Conservation (phyloP, 2,113 vertebrate species). For the Puma concolor region DNA sequence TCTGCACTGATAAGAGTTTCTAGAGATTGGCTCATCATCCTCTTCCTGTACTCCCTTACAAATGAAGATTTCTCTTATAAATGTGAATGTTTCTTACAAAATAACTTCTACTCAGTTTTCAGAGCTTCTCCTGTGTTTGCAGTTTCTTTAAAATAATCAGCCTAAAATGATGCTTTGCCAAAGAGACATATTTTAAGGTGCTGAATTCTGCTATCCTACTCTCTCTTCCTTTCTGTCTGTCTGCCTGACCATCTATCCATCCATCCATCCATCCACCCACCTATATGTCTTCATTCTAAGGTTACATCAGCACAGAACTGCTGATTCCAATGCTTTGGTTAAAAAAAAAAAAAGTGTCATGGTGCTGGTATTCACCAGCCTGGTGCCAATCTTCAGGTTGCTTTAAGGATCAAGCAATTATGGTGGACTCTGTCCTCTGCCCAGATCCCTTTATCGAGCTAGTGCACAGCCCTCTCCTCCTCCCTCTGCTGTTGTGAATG, state of each 20-base stretch:
- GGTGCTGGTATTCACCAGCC: neutral
- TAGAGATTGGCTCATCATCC: neutral
- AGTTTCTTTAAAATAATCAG: neutral
- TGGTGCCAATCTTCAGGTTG: neutral
- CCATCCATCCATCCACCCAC: neutral
- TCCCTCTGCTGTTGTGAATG: neutral
- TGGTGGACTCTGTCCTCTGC: neutral
- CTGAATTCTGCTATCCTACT: neutral
- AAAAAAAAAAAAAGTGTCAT: neutral
- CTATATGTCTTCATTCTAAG: neutral
- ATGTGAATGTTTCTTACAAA: neutral
- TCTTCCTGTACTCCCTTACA: neutral
- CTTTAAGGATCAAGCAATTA: neutral
- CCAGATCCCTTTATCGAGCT: neutral
- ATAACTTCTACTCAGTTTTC: neutral
- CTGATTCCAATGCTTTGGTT: neutral
- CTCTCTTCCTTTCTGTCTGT: neutral
- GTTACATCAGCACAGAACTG: neutral
- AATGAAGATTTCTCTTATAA: neutral
- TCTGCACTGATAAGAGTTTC: neutral
- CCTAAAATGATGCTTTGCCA: neutral
- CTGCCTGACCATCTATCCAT: neutral
- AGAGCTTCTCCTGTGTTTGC: neutral
- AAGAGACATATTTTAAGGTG: neutral
- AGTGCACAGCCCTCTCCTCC: neutral